Percentiles rank a stretch among this genome's conserved stretches.
These are phyloP conservation scores for Monoplex corrugatus DNA, from an alignment of 2,888 invertebrate genomes.

Conservation along the genomic window DNA sequence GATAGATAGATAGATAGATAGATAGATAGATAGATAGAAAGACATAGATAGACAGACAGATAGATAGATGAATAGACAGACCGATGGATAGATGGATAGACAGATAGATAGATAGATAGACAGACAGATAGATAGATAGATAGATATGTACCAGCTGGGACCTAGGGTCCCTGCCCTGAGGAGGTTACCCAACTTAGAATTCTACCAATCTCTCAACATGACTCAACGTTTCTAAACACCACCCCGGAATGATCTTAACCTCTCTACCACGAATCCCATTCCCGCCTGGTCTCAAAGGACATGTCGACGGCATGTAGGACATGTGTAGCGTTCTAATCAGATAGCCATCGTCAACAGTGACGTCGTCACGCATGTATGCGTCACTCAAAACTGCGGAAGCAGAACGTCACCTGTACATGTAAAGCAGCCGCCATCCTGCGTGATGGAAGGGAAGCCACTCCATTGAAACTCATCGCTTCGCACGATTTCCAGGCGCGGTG, in stretches of 20 bases:
- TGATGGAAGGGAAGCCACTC: background rate
- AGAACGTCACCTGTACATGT: background rate
- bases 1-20: no score
- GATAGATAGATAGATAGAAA: no score
- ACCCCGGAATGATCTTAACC: background rate
- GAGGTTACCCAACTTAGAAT: no score
- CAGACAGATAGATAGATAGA: no score
- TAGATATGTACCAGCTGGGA: no score
- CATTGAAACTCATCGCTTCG: constrained; percentile 32
- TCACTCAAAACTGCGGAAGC: background rate
- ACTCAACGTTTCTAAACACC: no score
- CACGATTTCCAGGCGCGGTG: background rate
- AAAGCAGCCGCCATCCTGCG: background rate
- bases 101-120: no score
- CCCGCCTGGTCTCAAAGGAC: background rate
- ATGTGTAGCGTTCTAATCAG: constrained; percentile 11
- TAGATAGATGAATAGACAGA: no score
- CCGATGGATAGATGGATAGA: no score
- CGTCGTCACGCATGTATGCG: background rate
- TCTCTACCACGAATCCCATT: background rate
- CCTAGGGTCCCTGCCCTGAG: no score
- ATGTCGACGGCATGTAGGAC: background rate
- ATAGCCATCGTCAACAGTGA: background rate
- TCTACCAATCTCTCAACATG: no score
- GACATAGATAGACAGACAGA: no score